Base-by-base conservation (phyloP, 2,113 vertebrate genomes). In the Myxocyprinus asiaticus region DNA sequence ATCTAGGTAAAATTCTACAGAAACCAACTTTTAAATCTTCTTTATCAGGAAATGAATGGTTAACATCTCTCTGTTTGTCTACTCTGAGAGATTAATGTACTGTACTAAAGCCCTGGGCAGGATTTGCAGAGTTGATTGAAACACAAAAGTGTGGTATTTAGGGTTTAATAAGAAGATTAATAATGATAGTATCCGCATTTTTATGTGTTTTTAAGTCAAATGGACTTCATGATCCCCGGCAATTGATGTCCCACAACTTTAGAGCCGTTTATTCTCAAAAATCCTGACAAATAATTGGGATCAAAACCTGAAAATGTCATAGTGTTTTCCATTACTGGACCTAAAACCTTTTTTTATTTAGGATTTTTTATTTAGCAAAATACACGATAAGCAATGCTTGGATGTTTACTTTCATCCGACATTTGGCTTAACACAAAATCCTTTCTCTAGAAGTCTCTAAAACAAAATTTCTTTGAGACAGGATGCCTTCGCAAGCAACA, bases 131-230 rank as follows among this genome's bases (percentile, higher is more conserved):
- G 87, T 87, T 91, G 88, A 92, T 91, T 92, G 90, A 90, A 91
- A 91, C 88, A 86, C 87, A 85, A 89, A 91, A 91, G 85, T 90
- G 83, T 82, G 55, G 82, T 86, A 88, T 91, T 92, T 87, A 90
- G 88, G 87, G 87, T 88, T 90, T 86, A 92, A 90, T 87, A 88
- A 90, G 88, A 87, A 89, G 90, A 91, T 91, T 90, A 90, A 90
- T 90, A 88, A 88, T 9, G 76, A 79, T 86, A 86, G 87, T 89
- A 86, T 88, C 85, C 81, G 78, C 77, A 67, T 88, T 90, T 85
- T 86, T 70, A 89, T 86, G 81, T 91, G 84, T 82, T 85, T 73
- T 65, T 86, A 92, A 90, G 86, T 90, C 77, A 87, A 87, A 88
- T 53, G 15, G 55, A 89, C 84, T 86, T 51, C 7, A 71, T 69